Evolutionary conservation across 2,888 invertebrate genomes (phyloP).

Genomic region (Lithosia quadra): DNA sequence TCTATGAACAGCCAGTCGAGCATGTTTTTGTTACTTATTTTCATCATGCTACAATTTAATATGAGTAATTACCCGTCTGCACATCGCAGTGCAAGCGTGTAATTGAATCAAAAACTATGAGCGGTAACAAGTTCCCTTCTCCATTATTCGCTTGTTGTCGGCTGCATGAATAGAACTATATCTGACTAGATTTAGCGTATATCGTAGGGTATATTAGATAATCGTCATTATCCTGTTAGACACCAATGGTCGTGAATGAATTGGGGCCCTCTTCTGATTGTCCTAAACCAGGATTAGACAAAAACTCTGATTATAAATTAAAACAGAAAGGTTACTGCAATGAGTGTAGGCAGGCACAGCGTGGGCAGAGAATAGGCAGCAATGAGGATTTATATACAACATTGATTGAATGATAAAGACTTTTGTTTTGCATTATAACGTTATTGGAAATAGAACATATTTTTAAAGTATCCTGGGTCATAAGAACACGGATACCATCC

Average conservation of each 20-base stretch:
- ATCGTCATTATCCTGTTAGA: constrained; percentile 18
- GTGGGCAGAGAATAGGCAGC: too few species aligned
- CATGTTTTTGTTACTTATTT: background rate
- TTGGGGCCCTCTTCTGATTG: constrained; percentile 11
- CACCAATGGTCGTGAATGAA: constrained; percentile 13
- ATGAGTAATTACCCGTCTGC: background rate
- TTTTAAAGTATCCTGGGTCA: too few species aligned
- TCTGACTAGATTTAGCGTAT: constrained; percentile 6
- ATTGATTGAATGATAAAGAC: background rate
- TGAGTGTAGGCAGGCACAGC: background rate
- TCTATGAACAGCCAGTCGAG: background rate
- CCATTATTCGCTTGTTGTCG: background rate
- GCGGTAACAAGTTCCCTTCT: background rate
- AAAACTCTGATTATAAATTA: constrained; percentile 7
- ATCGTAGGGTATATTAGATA: constrained; percentile 18
- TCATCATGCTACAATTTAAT: background rate
- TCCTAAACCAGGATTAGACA: constrained; percentile 16
- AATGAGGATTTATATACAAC: too few species aligned
- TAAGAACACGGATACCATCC: too few species aligned
- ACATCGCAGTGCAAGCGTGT: background rate
- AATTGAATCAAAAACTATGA: background rate
- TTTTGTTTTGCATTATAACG: background rate
- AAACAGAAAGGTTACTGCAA: background rate
- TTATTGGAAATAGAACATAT: too few species aligned
- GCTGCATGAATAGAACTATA: background rate